Evolutionary conservation across 1,140 invertebrate genomes (phyloP), one percentile per base, ranked within the genome.

Genomic region (Ganaspis sp.): DNA sequence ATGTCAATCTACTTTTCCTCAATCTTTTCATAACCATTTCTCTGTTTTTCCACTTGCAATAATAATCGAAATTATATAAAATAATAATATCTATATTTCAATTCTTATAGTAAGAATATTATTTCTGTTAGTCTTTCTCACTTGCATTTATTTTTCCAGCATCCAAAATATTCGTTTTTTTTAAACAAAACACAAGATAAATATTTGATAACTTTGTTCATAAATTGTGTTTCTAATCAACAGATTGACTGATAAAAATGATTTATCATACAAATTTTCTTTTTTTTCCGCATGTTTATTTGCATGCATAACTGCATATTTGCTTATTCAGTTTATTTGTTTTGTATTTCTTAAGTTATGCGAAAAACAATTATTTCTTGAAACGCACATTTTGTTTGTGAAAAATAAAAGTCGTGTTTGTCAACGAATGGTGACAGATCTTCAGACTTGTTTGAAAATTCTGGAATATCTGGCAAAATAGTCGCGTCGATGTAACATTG

Each of bases 1-100:
- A 88, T 88, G 88, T 89, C 88, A 88, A 87, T 88, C 88, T 82
- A 80, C 84, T 87, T 88, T 88, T 88, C 87, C 80, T 83, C 74
- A 69, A 73, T 78, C 76, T 77, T 45, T 73, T 81, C 78, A 80
- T 83, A 78, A 81, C 78, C 74, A 73, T 80, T 69, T 9, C 26
- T 73, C 8, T 19, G 34, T 70, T 72, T 38, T 45, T 34, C 23
- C 49, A 26, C 4, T 26, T 58, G 9, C 12, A 15, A 58, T 29
- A 58, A 15, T 58, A 19, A 26, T 15, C 4, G 21, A 58, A 26
- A n/a, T n/a, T n/a, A n/a, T n/a, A n/a, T n/a, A n/a, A n/a, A 58
- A 26, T 26, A 58, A 26, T 29, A 11, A 58, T 26, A 12, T 58
- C 26, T 26, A 23, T 26, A 8, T 12, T 3, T 58, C 12, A 3